Percentiles rank a stretch among this genome's conserved stretches.
These are phyloP conservation scores for Mirza zaza DNA, from an alignment of 2,113 vertebrate species.

Conservation along the genomic window DNA sequence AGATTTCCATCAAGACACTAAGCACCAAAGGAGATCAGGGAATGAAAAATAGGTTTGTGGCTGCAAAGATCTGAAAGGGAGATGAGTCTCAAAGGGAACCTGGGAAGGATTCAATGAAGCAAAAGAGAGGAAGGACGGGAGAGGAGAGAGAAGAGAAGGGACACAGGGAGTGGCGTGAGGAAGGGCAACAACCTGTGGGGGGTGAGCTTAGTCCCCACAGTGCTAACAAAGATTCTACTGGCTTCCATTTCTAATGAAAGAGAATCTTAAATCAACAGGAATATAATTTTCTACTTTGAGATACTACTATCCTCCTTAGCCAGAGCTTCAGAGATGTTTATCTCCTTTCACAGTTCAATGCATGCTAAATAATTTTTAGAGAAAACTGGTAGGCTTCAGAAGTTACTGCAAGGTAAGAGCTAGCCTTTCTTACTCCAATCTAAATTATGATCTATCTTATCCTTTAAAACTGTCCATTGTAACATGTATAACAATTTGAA, in stretches of 20 bases:
- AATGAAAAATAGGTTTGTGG: neutral
- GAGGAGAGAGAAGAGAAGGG: neutral
- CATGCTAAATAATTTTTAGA: neutral
- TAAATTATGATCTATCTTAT: neutral
- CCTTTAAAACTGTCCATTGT: neutral
- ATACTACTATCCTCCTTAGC: neutral
- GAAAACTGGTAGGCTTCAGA: neutral
- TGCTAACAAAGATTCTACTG: neutral
- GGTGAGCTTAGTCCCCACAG: neutral
- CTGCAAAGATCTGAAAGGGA: neutral
- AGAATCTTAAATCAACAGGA: neutral
- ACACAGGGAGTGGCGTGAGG: neutral
- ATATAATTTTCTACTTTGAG: neutral
- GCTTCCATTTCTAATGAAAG: neutral
- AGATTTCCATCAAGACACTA: neutral
- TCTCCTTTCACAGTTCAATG: neutral
- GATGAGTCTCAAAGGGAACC: neutral
- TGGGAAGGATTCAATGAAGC: neutral
- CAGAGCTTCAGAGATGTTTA: constrained; percentile 6
- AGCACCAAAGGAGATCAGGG: neutral
- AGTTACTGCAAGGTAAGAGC: neutral
- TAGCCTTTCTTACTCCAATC: neutral
- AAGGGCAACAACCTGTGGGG: neutral
- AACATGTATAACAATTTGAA: neutral
- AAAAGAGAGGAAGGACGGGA: neutral